These are phyloP conservation scores for Tetramorium alpestre DNA, from an alignment of 1,140 invertebrate species.

Conservation along the genomic window DNA sequence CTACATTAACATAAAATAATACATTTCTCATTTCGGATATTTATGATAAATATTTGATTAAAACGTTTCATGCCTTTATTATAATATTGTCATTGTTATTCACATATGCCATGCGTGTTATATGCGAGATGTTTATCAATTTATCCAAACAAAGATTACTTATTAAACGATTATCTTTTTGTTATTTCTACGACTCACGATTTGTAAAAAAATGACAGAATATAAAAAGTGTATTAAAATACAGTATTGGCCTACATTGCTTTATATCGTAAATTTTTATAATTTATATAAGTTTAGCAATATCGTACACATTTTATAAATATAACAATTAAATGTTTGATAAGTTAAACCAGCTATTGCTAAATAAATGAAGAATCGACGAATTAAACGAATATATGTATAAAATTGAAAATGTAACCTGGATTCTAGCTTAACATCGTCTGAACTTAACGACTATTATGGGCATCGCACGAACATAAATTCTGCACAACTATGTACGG, in stretches of 20 bases:
- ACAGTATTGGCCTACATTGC: no score
- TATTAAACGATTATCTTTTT: background rate
- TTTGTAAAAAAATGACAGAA: background rate
- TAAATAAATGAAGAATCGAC: background rate
- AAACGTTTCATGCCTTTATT: no score
- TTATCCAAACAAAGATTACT: background rate
- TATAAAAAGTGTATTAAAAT: background rate
- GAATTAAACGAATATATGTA: background rate
- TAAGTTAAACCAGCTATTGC: background rate
- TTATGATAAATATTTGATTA: background rate
- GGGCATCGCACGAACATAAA: background rate
- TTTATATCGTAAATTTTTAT: no score
- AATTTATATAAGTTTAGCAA: background rate
- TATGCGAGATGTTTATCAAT: background rate
- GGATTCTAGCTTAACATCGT: background rate
- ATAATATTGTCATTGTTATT: no score
- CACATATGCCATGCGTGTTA: no score
- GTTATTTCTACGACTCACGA: background rate
- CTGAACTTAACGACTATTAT: background rate
- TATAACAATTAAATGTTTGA: background rate
- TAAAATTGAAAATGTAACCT: background rate
- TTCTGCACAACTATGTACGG: constrained; percentile 9
- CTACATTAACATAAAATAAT: background rate
- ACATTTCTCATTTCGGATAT: background rate
- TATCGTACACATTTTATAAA: background rate